These are phyloP conservation scores for Hassar affinis DNA, from an alignment of 2,113 vertebrate genomes.

Conservation along the genomic window DNA sequence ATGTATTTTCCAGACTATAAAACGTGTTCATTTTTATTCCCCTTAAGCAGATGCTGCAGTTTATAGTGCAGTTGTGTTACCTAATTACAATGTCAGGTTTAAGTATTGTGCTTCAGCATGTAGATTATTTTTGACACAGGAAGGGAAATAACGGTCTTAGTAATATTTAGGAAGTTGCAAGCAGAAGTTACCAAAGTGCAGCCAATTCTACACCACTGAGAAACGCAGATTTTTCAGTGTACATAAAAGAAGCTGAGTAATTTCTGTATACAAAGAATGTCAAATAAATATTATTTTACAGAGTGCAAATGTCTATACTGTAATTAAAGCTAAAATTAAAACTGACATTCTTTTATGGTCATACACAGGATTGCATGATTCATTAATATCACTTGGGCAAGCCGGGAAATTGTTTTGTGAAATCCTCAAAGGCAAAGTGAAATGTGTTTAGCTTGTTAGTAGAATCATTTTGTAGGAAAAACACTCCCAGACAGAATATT, in stretches of 20 bases:
- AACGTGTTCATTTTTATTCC: not conserved
- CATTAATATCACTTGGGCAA: not conserved
- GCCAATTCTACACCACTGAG: not conserved
- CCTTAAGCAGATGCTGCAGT: not conserved
- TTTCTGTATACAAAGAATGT: not conserved
- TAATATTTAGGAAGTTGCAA: not conserved
- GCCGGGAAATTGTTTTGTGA: not conserved
- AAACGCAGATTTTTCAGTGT: not conserved
- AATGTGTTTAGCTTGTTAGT: not conserved
- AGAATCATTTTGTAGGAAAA: not conserved
- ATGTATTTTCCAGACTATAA: constrained; percentile 13
- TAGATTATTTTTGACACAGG: not conserved
- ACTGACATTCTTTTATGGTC: not conserved
- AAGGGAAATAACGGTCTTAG: not conserved
- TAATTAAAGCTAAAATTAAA: no score
- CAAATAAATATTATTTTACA: not conserved
- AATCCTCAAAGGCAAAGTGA: not conserved
- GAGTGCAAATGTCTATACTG: not conserved
- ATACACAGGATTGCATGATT: not conserved
- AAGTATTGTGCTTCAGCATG: not conserved
- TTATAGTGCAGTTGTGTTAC: not conserved
- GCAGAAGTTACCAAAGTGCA: not conserved
- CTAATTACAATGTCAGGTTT: not conserved
- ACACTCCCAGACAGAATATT: not conserved
- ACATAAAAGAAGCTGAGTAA: not conserved